These are phyloP conservation scores for Melolontha melolontha DNA, from an alignment of 2,888 invertebrate species.

Conservation along the genomic window DNA sequence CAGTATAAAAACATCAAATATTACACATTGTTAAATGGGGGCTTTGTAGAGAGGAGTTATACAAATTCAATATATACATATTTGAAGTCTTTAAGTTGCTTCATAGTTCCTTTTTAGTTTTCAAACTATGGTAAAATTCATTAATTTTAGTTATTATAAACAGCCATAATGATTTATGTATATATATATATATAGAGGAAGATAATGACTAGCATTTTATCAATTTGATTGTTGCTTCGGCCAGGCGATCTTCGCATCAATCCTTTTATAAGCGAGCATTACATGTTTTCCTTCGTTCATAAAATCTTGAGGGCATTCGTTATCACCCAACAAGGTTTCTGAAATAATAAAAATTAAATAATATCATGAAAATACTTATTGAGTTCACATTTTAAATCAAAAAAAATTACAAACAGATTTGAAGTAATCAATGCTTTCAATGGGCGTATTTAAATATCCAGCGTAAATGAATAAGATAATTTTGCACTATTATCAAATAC, in stretches of 20 bases:
- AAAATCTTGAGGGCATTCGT: constrained; percentile 91
- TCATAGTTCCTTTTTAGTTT: background rate
- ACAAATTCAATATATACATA: constrained; percentile 28
- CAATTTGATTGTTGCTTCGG: constrained; percentile 71
- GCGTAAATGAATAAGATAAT: no score
- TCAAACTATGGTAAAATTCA: constrained; percentile 46
- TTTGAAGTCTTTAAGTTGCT: no score
- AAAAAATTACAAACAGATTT: background rate
- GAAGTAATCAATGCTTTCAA: background rate
- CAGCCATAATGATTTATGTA: constrained; percentile 50
- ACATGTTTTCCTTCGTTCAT: constrained; percentile 85
- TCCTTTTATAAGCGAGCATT: constrained; percentile 93
- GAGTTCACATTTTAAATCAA: no score
- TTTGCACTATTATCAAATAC: no score
- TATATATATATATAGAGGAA: constrained; percentile 33
- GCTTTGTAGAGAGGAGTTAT: constrained; percentile 23
- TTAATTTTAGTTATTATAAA: constrained; percentile 45
- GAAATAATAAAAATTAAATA: constrained; percentile 58
- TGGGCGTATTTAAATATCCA: background rate
- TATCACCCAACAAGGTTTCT: constrained; percentile 91
- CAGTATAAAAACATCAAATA: constrained; percentile 56
- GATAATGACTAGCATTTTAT: constrained; percentile 55
- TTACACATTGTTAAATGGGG: constrained; percentile 45
- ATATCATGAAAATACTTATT: no score
- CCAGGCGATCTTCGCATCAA: constrained; percentile 98